Evolutionary conservation across 2,113 vertebrate genomes (phyloP).

Genomic region (Peromyscus maniculatus): DNA sequence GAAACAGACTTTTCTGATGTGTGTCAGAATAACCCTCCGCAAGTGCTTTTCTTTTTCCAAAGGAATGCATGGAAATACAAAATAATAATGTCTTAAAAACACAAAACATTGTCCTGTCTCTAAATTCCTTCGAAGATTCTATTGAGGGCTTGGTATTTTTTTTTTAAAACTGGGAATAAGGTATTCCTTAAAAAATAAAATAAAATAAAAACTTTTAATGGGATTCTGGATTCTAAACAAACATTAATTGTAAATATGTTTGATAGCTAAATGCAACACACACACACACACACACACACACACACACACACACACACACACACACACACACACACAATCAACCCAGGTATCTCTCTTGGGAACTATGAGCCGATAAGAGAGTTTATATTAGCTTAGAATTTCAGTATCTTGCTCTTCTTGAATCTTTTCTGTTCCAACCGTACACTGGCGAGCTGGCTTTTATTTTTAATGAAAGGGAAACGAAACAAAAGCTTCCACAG

Average conservation of each 20-base stretch:
- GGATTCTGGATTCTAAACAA: conserved; percentile 43
- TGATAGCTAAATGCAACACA: neutral
- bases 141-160: conserved; percentile 18
- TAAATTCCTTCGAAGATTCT: conserved; percentile 25
- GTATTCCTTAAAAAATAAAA: neutral
- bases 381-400: conserved; percentile 62
- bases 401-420: neutral
- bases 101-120: neutral
- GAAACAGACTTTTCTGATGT: neutral
- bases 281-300: neutral
- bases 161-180: conserved; percentile 44
- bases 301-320: neutral
- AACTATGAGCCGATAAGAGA: conserved; percentile 13
- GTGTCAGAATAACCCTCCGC: neutral
- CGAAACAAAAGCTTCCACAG: conserved; percentile 62
- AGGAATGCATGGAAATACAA: neutral
- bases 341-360: neutral
- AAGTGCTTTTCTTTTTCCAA: neutral
- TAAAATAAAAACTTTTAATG: conserved; percentile 5
- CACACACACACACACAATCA: neutral
- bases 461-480: conserved; percentile 69
- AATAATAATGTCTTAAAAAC: conserved; percentile 11
- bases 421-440: conserved; percentile 32
- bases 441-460: neutral
- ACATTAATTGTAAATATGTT: conserved; percentile 4